These are phyloP conservation scores for Ruditapes philippinarum DNA, from an alignment of 1,140 invertebrate genomes.

Conservation along the genomic window DNA sequence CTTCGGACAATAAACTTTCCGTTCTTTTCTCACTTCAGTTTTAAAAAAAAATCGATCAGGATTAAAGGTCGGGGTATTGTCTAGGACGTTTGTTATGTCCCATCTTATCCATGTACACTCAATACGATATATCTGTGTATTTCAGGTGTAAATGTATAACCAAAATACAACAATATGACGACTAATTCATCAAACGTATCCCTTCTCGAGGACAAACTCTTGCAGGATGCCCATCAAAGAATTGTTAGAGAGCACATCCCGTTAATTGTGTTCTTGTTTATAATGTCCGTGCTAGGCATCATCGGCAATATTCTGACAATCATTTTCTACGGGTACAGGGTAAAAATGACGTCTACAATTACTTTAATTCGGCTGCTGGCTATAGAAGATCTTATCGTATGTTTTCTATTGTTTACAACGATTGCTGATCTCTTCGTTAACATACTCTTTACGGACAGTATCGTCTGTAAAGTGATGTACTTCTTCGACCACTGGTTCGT, in stretches of 20 bases:
- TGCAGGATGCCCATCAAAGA: not conserved
- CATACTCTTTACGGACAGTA: not conserved
- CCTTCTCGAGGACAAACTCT: not conserved
- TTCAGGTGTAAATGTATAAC: no score
- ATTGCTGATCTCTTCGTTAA: slow-evolving; percentile 23
- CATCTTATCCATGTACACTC: no score
- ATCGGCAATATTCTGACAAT: slow-evolving; percentile 42
- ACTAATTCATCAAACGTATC: no score
- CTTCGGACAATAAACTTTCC: no score
- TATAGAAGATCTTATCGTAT: slow-evolving; percentile 3
- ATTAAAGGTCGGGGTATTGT: no score
- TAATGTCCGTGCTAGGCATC: not conserved
- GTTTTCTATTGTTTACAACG: not conserved
- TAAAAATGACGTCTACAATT: slow-evolving; percentile 9
- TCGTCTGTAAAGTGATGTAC: slow-evolving; percentile 10
- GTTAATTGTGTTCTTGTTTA: not conserved
- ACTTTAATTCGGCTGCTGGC: not conserved
- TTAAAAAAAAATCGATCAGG: no score
- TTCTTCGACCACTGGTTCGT: slow-evolving; percentile 23
- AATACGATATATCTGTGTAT: no score
- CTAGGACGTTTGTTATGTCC: no score
- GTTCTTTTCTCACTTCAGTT: no score
- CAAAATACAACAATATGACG: no score
- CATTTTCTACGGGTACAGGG: slow-evolving; percentile 18
- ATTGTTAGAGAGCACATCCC: not conserved